phyloP scores from a whole-genome alignment of 1,140 invertebrate genomes.

The Apis florea region DNA sequence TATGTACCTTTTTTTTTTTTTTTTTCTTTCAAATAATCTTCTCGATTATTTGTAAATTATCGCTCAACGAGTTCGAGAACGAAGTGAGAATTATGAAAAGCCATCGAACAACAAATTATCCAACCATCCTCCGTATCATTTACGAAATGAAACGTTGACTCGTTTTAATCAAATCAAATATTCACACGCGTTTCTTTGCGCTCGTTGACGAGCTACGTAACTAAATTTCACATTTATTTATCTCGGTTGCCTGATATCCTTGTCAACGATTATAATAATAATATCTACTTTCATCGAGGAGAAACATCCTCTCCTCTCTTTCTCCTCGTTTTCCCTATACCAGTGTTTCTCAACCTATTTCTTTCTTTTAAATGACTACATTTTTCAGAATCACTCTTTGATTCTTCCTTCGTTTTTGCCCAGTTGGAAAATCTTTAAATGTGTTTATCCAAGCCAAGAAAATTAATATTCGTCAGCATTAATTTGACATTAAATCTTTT shows the following conservation, averaged over 20 bases:
- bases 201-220: conserved; percentile 14
- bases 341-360: background rate
- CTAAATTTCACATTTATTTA: conserved; percentile 27
- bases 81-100: background rate
- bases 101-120: conserved; percentile 6
- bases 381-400: too few species aligned
- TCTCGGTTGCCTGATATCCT: conserved; percentile 5
- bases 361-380: too few species aligned
- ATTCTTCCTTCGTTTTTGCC: too few species aligned
- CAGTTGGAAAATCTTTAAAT: too few species aligned
- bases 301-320: background rate
- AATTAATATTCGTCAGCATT: too few species aligned
- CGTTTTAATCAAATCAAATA: conserved; percentile 23
- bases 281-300: background rate
- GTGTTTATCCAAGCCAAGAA: too few species aligned
- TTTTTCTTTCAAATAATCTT: too few species aligned
- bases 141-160: background rate
- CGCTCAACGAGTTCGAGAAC: too few species aligned
- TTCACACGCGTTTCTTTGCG: background rate
- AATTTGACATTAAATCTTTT: too few species aligned
- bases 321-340: background rate
- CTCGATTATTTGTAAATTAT: too few species aligned
- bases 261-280: conserved; percentile 29
- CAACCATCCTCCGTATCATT: conserved; percentile 19
- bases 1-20: too few species aligned